Evolutionary conservation across 2,113 vertebrate genomes (phyloP), one percentile per base, ranked within the genome.

Genomic region (Motacilla tschutschensis): DNA sequence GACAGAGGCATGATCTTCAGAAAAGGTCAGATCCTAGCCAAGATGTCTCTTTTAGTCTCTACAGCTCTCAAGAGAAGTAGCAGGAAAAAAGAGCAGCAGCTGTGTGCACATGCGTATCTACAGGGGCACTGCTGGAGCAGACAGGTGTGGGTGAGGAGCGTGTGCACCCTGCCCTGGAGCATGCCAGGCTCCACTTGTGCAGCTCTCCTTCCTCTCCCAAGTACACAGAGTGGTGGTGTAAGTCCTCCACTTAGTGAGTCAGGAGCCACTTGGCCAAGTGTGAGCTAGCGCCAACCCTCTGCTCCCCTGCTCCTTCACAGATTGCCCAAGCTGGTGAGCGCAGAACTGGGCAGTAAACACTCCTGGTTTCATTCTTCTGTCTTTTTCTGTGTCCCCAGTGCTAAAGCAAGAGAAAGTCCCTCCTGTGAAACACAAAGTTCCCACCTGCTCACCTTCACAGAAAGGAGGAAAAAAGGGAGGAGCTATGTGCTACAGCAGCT

Each of bases 221-320:
- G 71, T 63, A 73, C 79, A 26, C 21, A 40, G n/a, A 84, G 54
- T 2, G 2, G 29, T 70, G 36, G 31, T 76, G 41, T 75, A 88
- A 93, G 55, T 66, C 29, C 67, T 90, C 31, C 55, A 88, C 50
- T 4, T 19, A 26, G 19, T 81, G 67, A 85, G 51, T 82, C 89
- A 88, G 36, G 15, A 94, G 59, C 71, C 25, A 59, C 72, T 31
- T 4, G 1, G 35, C n/a, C 62, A 62, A 69, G 35, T 11, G 14
- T 38, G 8, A 94, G 26, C 24, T 22, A 73, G 22, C 12, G 41
- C 46, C 51, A 88, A 5, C 9, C 8, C 10, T 24, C 15, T 25
- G 44, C 40, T 65, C 9, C 14, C 7, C 4, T n/a, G 29, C 54
- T 78, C 58, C 43, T 86, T 14, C 41, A 13, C 35, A 47, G 40